Evolutionary conservation across 2,113 vertebrate genomes (phyloP), one percentile per base, ranked within the genome.

Genomic region (Eclectus roratus): DNA sequence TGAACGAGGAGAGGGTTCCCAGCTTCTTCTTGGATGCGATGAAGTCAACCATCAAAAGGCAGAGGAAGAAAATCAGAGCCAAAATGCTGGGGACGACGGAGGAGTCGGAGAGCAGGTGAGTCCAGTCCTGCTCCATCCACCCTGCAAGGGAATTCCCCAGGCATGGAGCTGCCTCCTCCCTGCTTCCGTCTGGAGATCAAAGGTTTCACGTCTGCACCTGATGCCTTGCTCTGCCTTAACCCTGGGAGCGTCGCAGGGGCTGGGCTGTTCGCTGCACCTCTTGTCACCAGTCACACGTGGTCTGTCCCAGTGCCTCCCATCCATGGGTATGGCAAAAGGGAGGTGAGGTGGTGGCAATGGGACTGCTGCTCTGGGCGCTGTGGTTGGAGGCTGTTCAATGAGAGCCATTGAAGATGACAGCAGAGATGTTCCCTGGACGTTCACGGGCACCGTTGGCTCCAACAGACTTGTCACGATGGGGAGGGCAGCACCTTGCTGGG

Each of bases 71-170:
- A 93, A 99, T 99, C 89, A 99, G 99, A 81, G 98, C 99, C 33
- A 99, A 99, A 97, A 99, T 99, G 99, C 98, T 99, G 70, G 99
- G 99, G 35, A 99, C 98, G 0, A 80, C 79, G 1, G 98, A 98
- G 68, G 98, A 98, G 37, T 95, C 98, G 1, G 98, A 95, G 2
- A 99, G 98, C 98, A 99, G 99, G 99, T 99, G 76, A 93, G 96
- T 66, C 70, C 18, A 3, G 33, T 24, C 33, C 56, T 24, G 56
- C 56, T 35, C 56, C 56, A 5, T 58, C 5, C 56, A 58, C 33
- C 78, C 78, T 53, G 46, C 60, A 46, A 74, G 50, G 61, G 35
- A 95, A 4, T 27, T 86, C 39, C 17, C 33, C 5, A 14, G 46
- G 79, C 41, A 33, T 27, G 39, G 64, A 73, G 41, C 72, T 64